Evolutionary conservation across 2,113 vertebrate species (phyloP).

Genomic region (Oncorhynchus clarkii): DNA sequence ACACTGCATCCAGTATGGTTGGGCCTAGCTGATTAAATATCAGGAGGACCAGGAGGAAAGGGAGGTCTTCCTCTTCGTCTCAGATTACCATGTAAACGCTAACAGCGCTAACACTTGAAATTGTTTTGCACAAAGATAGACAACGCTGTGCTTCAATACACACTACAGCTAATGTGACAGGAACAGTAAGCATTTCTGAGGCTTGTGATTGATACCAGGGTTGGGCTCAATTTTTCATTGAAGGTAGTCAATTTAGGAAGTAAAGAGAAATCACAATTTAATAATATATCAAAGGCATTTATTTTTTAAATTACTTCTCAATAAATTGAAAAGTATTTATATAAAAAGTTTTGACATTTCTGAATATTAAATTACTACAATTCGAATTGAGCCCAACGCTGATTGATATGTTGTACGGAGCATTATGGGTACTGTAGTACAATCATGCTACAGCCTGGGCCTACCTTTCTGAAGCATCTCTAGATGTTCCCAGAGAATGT

Average conservation of each 20-base stretch:
- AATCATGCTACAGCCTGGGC: too few species aligned
- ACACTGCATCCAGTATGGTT: constrained; percentile 53
- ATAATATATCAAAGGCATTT: too few species aligned
- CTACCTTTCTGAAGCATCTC: constrained; percentile 98
- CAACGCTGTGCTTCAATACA: too few species aligned
- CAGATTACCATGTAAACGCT: constrained; percentile 51
- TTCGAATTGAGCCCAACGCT: too few species aligned
- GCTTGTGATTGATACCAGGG: not conserved
- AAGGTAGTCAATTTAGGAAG: too few species aligned
- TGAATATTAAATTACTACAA: too few species aligned
- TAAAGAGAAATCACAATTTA: too few species aligned
- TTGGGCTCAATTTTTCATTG: too few species aligned
- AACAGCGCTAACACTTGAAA: constrained; percentile 2
- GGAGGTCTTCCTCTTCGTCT: constrained; percentile 59
- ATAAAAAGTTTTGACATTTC: too few species aligned
- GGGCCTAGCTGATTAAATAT: constrained; percentile 57
- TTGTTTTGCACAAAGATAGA: not conserved
- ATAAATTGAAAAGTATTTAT: too few species aligned
- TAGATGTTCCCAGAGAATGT: constrained; percentile 98
- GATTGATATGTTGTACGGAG: not conserved
- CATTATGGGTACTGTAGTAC: not conserved
- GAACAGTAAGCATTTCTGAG: not conserved
- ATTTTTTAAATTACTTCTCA: too few species aligned
- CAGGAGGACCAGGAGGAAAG: constrained; percentile 58
- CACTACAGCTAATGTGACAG: too few species aligned